These are phyloP conservation scores for Eulemur rubriventer DNA, from an alignment of 2,797 vertebrate genomes.

Conservation along the genomic window DNA sequence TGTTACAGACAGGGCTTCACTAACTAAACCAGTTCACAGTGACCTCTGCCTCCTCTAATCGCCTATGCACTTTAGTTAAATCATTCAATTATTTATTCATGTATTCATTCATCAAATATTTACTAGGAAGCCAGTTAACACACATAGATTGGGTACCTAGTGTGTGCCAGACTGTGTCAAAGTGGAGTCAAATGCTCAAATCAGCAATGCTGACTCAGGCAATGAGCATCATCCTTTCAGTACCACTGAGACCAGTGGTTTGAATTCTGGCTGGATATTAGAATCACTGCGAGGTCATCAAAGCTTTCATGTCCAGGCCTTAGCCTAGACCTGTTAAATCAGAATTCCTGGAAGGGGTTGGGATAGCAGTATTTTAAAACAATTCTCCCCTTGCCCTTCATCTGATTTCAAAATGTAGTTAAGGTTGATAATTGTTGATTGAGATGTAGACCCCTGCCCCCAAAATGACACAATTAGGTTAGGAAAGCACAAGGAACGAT, in stretches of 20 bases:
- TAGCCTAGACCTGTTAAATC: neutral
- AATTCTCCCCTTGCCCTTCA: neutral
- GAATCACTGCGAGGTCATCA: neutral
- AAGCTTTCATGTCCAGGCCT: neutral
- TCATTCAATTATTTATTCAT: neutral
- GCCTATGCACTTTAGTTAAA: neutral
- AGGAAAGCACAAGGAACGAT: neutral
- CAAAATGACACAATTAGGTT: neutral
- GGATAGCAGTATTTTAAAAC: neutral
- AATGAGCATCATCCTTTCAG: neutral
- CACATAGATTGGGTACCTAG: neutral
- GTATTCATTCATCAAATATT: conserved; percentile 1
- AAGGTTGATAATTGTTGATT: neutral
- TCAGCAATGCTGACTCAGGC: neutral
- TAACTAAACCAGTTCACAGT: neutral
- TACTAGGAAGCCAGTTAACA: conserved; percentile 1
- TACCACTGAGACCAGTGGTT: neutral
- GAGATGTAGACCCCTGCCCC: neutral
- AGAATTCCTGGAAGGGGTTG: neutral
- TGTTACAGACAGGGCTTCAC: neutral
- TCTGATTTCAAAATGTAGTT: neutral
- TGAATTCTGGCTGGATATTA: neutral
- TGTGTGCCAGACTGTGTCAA: neutral
- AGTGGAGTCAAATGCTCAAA: neutral
- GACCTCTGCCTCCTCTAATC: neutral